Percentiles rank a stretch among this genome's conserved stretches.
phyloP scores from a whole-genome alignment of 2,797 vertebrate genomes.

The Sebastolobus alascanus region DNA sequence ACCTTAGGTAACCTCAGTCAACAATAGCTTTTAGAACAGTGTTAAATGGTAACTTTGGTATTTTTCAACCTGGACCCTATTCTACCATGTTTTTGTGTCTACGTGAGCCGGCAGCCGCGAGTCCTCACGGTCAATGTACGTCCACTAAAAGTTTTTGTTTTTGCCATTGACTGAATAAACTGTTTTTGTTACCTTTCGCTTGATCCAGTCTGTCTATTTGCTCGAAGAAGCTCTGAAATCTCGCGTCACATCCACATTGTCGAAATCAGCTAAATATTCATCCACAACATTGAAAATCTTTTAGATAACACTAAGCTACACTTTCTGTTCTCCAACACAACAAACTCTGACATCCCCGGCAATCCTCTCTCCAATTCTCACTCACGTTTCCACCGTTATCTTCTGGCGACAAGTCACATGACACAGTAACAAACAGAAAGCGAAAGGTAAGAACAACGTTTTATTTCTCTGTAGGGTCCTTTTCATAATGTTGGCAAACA shows the following conservation, averaged over 20 bases:
- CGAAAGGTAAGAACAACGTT: neutral
- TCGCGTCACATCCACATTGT: neutral
- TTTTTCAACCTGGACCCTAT: neutral
- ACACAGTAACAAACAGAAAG: neutral
- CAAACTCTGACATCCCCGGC: neutral
- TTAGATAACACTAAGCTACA: neutral
- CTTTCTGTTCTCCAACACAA: neutral
- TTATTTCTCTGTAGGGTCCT: neutral
- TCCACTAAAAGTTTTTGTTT: neutral
- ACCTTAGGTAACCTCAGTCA: neutral
- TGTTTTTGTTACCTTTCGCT: neutral
- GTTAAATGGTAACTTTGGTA: neutral
- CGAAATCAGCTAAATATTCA: neutral
- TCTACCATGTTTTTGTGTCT: no score
- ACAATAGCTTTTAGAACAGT: neutral
- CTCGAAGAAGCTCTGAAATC: no score
- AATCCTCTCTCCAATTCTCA: neutral
- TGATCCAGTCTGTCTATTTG: neutral
- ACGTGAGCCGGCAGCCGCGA: neutral
- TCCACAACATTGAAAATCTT: neutral
- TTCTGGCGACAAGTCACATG: neutral
- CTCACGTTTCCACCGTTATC: neutral
- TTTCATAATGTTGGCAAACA: neutral
- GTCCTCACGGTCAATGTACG: neutral
- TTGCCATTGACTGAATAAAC: neutral